Conservation (phyloP, 2,797 vertebrate species). For the Setipinna tenuifilis region DNA sequence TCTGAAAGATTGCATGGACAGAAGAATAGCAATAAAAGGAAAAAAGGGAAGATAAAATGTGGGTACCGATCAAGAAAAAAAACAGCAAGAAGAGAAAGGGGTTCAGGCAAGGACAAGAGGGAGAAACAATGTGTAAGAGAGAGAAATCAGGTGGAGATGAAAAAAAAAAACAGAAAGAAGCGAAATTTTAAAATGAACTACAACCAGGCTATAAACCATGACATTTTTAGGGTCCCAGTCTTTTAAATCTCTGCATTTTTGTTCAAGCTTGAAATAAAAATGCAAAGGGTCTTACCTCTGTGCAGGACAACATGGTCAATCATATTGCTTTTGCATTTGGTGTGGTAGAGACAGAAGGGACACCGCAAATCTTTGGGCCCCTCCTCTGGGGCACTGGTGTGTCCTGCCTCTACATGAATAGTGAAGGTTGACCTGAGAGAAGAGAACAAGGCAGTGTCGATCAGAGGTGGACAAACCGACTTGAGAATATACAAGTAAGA, state of each 20-base stretch:
- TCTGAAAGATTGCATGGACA: slow-evolving; percentile 74
- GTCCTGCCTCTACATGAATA: slow-evolving; percentile 94
- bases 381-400: slow-evolving; percentile 83
- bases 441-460: background rate
- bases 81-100: background rate
- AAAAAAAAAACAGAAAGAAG: background rate
- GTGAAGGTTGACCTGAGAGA: slow-evolving; percentile 89
- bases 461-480: background rate
- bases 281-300: slow-evolving; percentile 81
- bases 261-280: background rate
- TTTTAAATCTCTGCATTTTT: background rate
- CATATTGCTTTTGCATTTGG: slow-evolving; percentile 98
- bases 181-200: background rate
- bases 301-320: slow-evolving; percentile 98
- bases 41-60: slow-evolving; percentile 37
- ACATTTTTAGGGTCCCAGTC: background rate
- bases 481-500: too few species aligned
- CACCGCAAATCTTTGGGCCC: slow-evolving; percentile 93
- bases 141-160: background rate
- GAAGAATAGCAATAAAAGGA: too few species aligned
- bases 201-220: too few species aligned
- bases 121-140: background rate
- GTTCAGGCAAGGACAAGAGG: slow-evolving; percentile 8
- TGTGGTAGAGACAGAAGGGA: slow-evolving; percentile 98
- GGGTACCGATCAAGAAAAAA: background rate